Evolutionary conservation across 2,797 vertebrate species (phyloP).

Genomic region (Ptychadena robeensis): DNA sequence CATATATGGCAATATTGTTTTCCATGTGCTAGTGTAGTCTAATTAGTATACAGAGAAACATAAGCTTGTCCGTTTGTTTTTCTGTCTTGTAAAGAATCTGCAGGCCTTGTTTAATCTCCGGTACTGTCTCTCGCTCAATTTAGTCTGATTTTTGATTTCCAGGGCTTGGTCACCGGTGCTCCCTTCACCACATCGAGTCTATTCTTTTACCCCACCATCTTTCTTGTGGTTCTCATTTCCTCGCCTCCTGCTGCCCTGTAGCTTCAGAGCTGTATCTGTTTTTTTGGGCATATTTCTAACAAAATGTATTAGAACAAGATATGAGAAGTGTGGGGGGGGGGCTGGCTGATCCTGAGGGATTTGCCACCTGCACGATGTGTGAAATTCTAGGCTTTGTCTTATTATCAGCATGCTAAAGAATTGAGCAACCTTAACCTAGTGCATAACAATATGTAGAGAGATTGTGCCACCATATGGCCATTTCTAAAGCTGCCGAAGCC

Average conservation of each 20-base stretch:
- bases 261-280: conserved; percentile 6
- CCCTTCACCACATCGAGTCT: no score
- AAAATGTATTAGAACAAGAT: conserved; percentile 52
- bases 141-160: background rate
- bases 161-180: background rate
- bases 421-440: background rate
- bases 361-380: conserved; percentile 55
- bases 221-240: background rate
- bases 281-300: conserved; percentile 46
- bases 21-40: background rate
- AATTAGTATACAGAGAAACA: background rate
- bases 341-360: conserved; percentile 51
- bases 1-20: background rate
- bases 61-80: background rate
- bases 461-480: conserved; percentile 56
- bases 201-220: conserved; percentile 1
- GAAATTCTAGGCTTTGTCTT: conserved; percentile 48
- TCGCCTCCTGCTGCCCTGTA: background rate
- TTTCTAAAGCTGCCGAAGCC: background rate
- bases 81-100: background rate
- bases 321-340: conserved; percentile 14
- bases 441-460: conserved; percentile 30
- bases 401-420: conserved; percentile 51
- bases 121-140: background rate
- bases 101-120: background rate